Percentiles rank a stretch among this genome's conserved stretches.
These are phyloP conservation scores for Diarsia dahlii DNA, from an alignment of 2,888 invertebrate genomes.

Conservation along the genomic window DNA sequence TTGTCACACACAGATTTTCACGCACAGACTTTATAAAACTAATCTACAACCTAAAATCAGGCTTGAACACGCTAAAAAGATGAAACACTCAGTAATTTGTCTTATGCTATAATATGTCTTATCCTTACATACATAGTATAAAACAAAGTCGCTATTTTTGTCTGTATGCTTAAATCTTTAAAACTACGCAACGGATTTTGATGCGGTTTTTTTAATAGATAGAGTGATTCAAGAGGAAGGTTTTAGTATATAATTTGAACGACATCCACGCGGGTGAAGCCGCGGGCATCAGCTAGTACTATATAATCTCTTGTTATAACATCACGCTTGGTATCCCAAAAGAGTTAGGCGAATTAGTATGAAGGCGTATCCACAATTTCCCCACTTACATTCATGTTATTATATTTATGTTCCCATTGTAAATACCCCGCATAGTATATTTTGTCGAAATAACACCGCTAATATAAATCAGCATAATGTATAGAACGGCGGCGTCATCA, in stretches of 20 bases:
- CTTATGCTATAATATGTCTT: neutral
- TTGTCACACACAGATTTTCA: neutral
- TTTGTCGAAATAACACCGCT: conserved; percentile 35
- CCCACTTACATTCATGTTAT: neutral
- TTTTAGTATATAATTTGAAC: no score
- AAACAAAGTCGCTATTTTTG: no score
- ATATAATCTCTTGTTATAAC: neutral
- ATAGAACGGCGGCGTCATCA: conserved; percentile 46
- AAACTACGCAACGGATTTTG: no score
- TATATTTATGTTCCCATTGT: conserved; percentile 6
- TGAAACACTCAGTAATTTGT: neutral
- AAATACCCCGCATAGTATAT: conserved; percentile 17
- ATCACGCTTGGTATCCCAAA: neutral
- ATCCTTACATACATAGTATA: no score
- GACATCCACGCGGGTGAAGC: no score
- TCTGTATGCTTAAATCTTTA: no score
- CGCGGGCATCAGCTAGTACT: no score
- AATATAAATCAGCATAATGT: conserved; percentile 56
- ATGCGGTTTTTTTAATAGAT: no score
- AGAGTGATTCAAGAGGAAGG: no score
- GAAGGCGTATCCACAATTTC: neutral
- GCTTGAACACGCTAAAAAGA: neutral
- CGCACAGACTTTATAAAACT: neutral
- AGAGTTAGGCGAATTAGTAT: neutral
- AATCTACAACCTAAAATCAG: neutral